These are phyloP conservation scores for Microcebus ravelobensis DNA, from an alignment of 2,113 vertebrate species.

Conservation along the genomic window DNA sequence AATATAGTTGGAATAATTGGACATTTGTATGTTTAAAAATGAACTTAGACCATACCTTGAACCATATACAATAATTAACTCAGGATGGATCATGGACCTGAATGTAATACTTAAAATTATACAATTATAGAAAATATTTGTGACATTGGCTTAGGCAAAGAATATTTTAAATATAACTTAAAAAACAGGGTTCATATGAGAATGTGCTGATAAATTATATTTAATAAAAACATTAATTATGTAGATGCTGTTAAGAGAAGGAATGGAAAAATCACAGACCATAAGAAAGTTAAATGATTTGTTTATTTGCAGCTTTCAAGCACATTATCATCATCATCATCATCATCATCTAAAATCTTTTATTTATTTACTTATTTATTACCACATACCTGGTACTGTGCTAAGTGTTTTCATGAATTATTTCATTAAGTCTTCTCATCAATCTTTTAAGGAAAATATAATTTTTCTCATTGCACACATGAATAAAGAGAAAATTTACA, in stretches of 20 bases:
- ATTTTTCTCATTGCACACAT: not conserved
- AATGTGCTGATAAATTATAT: not conserved
- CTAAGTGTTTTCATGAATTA: not conserved
- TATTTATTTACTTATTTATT: not conserved
- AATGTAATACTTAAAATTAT: not conserved
- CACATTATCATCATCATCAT: not conserved
- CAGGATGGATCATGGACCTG: not conserved
- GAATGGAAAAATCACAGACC: not conserved
- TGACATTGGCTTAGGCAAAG: not conserved
- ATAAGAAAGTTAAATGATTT: not conserved
- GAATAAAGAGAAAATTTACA: not conserved
- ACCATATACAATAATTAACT: not conserved
- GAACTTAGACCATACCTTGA: not conserved
- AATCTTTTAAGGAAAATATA: not conserved
- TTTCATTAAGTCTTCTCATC: not conserved
- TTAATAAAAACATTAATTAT: not conserved
- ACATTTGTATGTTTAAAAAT: not conserved
- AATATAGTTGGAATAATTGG: not conserved
- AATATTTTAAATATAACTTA: not conserved
- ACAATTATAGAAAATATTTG: not conserved
- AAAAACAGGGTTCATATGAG: not conserved
- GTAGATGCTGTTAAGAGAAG: not conserved
- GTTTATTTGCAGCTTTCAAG: not conserved
- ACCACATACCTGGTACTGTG: not conserved
- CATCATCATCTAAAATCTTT: not conserved